Evolutionary conservation across 2,888 invertebrate species (phyloP), one percentile per base, ranked within the genome.

Genomic region (Rhamnusium bicolor): DNA sequence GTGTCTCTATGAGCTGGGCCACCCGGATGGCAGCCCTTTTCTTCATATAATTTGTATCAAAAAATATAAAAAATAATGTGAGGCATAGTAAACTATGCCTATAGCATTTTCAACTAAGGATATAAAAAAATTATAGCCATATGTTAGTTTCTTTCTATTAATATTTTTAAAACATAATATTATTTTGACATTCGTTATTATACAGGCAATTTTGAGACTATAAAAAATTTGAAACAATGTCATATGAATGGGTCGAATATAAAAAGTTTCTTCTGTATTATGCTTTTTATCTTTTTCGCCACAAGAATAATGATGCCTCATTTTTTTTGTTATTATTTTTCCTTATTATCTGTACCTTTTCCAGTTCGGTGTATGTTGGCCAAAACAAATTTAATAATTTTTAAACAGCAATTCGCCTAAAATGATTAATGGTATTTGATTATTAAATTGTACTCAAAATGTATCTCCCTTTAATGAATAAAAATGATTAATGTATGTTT

Each of bases 401-500:
- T 21, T 19, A 12, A 40, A 61, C 61, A 40, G 61, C 61, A 61
- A 61, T 61, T 40, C 29, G 63, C 14, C 51, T 47, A 21, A 27
- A 14, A 51, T 63, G 46, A 63, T 63, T 63, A 47, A 63, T 51
- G 61, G 16, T 21, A 21, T 18, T 40, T 56, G 24, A 40, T 18
- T 40, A 24, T 63, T 29, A 51, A 49, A 63, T 49, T 51, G 49
- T 27, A 24, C 49, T 63, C 18, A 18, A 46, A 51, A 21, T 51
- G 24, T 19, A 63, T 51, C 14, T 51, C 27, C 18, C 58, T 27
- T 49, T 18, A 24, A 49, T 2, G 29, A 47, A 51, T 51, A 19
- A 63, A 49, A 51, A 63, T 51, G 63, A 63, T 63, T 63, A 63
- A 63, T 63, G 63, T 24, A 16, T 21, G 19, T 63, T 27, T 51